A percentile compares a stretch with the other conserved stretches of the same genome.
These are phyloP conservation scores for Erinaceus europaeus DNA, from an alignment of 2,113 vertebrate genomes.

Conservation along the genomic window DNA sequence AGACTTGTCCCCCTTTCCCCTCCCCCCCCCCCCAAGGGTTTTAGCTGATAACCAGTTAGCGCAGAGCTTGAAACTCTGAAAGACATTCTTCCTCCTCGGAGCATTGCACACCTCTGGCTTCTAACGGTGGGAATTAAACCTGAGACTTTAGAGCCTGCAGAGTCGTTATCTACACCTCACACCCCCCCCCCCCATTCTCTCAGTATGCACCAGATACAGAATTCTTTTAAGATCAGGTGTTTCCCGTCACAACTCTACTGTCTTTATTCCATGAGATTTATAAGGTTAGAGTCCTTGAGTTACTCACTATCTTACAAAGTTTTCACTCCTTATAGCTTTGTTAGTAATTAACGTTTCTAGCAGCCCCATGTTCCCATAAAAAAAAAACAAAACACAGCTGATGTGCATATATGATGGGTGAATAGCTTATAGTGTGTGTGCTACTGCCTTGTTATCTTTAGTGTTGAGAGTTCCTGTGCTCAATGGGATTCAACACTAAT, in stretches of 20 bases:
- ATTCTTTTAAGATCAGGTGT: too few species aligned
- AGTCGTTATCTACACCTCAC: too few species aligned
- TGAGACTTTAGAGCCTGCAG: too few species aligned
- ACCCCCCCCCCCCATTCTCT: too few species aligned
- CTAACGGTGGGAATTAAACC: too few species aligned
- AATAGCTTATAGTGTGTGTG: constrained; percentile 67
- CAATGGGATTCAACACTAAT: constrained; percentile 79
- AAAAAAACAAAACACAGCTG: constrained; percentile 59
- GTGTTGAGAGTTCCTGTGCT: constrained; percentile 79
- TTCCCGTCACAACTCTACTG: not conserved
- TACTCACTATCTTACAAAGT: constrained; percentile 17
- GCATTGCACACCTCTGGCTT: too few species aligned
- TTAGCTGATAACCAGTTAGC: not conserved
- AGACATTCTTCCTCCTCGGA: not conserved
- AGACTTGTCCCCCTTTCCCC: too few species aligned
- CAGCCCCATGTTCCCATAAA: constrained; percentile 56
- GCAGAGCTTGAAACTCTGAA: constrained; percentile 8
- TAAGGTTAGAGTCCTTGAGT: constrained; percentile 30
- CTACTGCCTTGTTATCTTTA: constrained; percentile 76
- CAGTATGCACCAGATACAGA: not conserved
- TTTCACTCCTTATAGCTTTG: constrained; percentile 32
- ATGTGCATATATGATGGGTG: constrained; percentile 62
- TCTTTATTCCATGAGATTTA: constrained; percentile 16
- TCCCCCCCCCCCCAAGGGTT: constrained; percentile 10
- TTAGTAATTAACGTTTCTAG: constrained; percentile 63